phyloP scores from a whole-genome alignment of 2,797 vertebrate species.

The Karalla daura region DNA sequence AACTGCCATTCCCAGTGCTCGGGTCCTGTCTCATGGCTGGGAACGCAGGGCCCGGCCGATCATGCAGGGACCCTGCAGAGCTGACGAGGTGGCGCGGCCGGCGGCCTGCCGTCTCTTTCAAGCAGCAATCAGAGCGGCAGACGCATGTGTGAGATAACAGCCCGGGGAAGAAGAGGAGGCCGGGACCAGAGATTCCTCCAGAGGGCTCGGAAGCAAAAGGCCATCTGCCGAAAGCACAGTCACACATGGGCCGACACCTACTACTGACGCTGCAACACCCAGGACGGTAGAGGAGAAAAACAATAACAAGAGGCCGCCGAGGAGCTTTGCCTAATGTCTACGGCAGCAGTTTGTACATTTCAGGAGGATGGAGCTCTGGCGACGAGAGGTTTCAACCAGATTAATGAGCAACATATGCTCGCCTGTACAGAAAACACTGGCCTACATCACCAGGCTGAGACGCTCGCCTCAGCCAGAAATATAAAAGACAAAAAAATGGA shows the following conservation, averaged over 20 bases:
- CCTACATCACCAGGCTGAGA: slow-evolving; percentile 36
- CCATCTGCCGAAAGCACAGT: slow-evolving; percentile 57
- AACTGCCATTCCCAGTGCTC: no score
- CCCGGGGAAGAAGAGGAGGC: slow-evolving; percentile 45
- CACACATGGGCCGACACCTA: slow-evolving; percentile 41
- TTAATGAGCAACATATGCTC: slow-evolving; percentile 30
- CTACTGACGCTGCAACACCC: slow-evolving; percentile 9
- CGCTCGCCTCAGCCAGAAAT: no score
- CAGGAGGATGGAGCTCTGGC: not conserved
- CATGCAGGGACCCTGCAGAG: no score
- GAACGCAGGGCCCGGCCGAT: no score
- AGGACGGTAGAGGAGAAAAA: slow-evolving; percentile 5
- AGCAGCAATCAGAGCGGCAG: slow-evolving; percentile 57
- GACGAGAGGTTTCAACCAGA: slow-evolving; percentile 23
- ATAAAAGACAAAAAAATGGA: not conserved
- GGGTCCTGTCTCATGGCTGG: no score
- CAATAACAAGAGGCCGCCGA: slow-evolving; percentile 21
- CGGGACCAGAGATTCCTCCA: slow-evolving; percentile 63
- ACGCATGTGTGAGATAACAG: slow-evolving; percentile 62
- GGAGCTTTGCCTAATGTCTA: not conserved
- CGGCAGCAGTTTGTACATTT: not conserved
- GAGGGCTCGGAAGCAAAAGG: slow-evolving; percentile 48
- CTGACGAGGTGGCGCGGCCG: not conserved
- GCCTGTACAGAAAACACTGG: slow-evolving; percentile 29
- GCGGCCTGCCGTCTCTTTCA: slow-evolving; percentile 39